Base-by-base conservation (phyloP, 2,888 invertebrate species). In the Eristalis pertinax region DNA sequence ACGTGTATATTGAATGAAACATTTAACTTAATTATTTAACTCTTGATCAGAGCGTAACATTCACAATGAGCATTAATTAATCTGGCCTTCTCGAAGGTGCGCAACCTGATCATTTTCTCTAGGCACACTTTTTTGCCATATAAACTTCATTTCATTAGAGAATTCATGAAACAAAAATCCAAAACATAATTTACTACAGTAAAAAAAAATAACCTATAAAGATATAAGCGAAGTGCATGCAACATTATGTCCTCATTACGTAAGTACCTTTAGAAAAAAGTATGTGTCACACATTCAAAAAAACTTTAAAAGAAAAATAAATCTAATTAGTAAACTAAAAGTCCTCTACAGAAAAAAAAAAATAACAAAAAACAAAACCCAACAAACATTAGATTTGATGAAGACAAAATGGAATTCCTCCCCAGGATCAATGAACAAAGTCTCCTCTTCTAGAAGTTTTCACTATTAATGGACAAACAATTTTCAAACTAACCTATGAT, bases 211-310 rank as follows among this genome's bases (percentile, higher is more conserved):
- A 75, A 76, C 41, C 35, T 56, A 65, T 70, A 67, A 62, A 35
- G 67, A 64, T 22, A 60, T 58, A 75, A 65, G 56, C 50, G 5
- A 86, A 68, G 11, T 84, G 87, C 87, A 87, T 87, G 84, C 79
- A 76, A 87, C 87, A 87, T 87, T 84, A 84, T 84, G 84, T 84
- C 84, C 79, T 87, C 87, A 87, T 87, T 87, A 87, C 87, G 76
- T 80, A 87, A 84, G 87, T 87, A 87, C 87, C 87, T 87, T 87
- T 87, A 87, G 87, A 84, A 76, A 43, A 50, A 83, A 73, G 64
- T 73, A 70, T 82, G 75, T 65, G 73, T 70, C 70, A 81, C 74
- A 62, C 75, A 76, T 76, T 75, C 60, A 76, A 81, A 70, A 72
- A 32, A 38, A 5, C 26, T 26, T 26, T 35, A 56, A 60, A 32